A percentile compares a stretch with the other conserved stretches of the same genome.
Conservation (phyloP, 2,797 vertebrate genomes). For the Intellagama lesueurii region DNA sequence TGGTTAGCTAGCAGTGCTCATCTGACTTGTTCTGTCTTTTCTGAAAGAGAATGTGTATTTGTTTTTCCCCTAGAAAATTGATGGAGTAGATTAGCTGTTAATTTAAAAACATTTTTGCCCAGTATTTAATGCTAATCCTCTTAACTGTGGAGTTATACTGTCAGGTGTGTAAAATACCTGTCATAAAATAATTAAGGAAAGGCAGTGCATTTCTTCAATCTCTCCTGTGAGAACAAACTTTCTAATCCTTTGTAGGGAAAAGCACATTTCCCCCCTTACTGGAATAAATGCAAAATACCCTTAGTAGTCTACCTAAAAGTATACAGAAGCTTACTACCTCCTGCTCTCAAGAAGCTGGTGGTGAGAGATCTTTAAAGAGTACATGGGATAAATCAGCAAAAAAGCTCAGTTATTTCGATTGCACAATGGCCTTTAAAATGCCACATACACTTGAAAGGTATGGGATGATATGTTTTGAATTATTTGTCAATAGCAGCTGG, state of each 20-base stretch:
- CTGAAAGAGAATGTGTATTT: not conserved
- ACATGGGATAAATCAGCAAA: not conserved
- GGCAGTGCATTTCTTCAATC: conserved; percentile 19
- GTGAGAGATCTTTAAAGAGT: not conserved
- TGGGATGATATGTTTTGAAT: conserved; percentile 10
- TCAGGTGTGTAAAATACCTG: conserved; percentile 46
- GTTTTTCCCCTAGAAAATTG: not conserved
- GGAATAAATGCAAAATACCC: conserved; percentile 33
- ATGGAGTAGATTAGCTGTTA: not conserved
- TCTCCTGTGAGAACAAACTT: conserved; percentile 20
- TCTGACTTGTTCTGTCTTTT: conserved; percentile 30
- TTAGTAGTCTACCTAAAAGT: conserved; percentile 28
- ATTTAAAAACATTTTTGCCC: not conserved
- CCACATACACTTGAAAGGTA: not conserved
- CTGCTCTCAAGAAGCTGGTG: not conserved
- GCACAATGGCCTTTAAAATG: not conserved
- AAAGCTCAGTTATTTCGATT: not conserved
- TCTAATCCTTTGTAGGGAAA: conserved; percentile 30
- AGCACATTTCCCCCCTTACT: not conserved
- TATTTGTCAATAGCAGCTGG: conserved; percentile 32
- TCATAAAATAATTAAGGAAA: conserved; percentile 28
- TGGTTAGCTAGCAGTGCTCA: conserved; percentile 28
- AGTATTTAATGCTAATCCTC: not conserved
- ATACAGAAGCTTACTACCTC: not conserved
- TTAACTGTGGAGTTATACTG: conserved; percentile 56